Evolutionary conservation across 2,797 vertebrate species (phyloP).

Genomic region (Enteromius paludinosus): DNA sequence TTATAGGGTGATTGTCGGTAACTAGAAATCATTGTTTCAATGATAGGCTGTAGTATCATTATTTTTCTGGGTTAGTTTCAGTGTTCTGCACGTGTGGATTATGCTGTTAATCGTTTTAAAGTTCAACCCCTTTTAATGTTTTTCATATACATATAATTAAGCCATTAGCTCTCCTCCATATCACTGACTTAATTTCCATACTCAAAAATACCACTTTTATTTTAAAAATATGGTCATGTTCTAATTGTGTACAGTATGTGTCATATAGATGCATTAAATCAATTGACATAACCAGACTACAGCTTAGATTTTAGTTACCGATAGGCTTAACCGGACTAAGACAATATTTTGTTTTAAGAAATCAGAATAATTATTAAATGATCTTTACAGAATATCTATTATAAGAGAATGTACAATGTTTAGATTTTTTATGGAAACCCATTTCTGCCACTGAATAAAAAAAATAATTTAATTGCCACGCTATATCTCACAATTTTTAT

Average conservation of each 20-base stretch:
- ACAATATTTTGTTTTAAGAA: neutral
- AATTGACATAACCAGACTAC: no score
- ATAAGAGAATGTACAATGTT: no score
- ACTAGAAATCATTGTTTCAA: neutral
- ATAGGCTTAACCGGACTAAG: neutral
- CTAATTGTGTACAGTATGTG: neutral
- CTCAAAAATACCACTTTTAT: neutral
- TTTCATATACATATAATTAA: neutral
- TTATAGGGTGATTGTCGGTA: neutral
- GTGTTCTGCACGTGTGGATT: neutral
- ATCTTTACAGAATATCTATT: neutral
- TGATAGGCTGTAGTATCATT: neutral
- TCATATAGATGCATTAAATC: neutral
- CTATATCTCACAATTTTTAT: neutral
- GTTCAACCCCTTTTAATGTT: neutral
- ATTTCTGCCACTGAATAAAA: no score
- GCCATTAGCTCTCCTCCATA: neutral
- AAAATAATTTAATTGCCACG: neutral
- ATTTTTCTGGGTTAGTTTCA: neutral
- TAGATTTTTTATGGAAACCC: neutral
- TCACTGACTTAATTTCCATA: neutral
- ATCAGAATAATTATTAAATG: neutral
- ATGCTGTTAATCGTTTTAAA: neutral
- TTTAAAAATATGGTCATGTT: neutral
- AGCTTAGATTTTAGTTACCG: neutral